A percentile compares a stretch with the other conserved stretches of the same genome.
Conservation (phyloP, 2,797 vertebrate species). For the Neosilurus hyrtlii region DNA sequence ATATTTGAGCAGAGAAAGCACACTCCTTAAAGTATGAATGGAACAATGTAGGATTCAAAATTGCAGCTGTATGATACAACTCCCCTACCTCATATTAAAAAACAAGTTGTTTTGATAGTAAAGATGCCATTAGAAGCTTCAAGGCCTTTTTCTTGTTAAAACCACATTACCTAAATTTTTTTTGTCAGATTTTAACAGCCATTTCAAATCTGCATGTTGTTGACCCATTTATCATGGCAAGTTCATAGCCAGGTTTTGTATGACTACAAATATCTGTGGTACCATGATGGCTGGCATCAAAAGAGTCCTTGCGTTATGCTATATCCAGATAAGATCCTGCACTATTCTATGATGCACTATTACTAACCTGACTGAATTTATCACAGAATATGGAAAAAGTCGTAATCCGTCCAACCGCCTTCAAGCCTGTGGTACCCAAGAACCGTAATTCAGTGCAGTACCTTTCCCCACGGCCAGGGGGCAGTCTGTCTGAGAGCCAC, state of each 20-base stretch:
- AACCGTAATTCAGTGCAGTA: constrained; percentile 85
- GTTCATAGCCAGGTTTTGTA: background rate
- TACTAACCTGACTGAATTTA: background rate
- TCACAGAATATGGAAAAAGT: constrained; percentile 95
- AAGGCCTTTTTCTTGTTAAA: background rate
- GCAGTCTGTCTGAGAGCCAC: constrained; percentile 87
- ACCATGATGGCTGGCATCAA: background rate
- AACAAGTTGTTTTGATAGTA: background rate
- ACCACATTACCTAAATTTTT: background rate
- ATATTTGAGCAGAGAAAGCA: background rate
- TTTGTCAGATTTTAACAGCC: background rate
- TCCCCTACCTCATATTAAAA: background rate
- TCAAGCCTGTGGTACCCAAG: constrained; percentile 95
- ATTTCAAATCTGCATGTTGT: background rate
- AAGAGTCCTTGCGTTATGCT: background rate
- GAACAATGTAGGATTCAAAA: background rate
- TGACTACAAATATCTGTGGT: background rate
- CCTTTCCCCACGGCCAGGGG: constrained; percentile 77
- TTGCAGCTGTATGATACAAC: background rate
- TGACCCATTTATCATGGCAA: background rate
- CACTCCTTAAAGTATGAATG: background rate
- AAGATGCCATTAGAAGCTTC: background rate
- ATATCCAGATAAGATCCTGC: background rate
- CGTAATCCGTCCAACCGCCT: constrained; percentile 94
- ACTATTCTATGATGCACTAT: background rate